A percentile compares a stretch with the other conserved stretches of the same genome.
Conservation (phyloP, 2,888 invertebrate species). For the Lepidochrysops patricia region DNA sequence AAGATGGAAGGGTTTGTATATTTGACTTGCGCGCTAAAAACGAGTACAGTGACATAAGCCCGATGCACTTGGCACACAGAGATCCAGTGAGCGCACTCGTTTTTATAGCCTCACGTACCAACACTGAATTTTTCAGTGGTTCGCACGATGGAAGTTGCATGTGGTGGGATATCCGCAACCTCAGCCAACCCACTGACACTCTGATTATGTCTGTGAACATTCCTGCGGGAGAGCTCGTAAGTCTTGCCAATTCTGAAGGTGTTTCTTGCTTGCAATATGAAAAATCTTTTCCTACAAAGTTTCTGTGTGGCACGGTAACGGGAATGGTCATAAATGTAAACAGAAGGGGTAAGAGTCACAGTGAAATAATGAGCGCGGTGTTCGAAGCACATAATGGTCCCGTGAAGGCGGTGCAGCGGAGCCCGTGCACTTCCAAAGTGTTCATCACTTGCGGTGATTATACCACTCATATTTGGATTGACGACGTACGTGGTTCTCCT, state of each 20-base stretch:
- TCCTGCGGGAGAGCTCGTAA: conserved; percentile 56
- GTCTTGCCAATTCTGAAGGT: conserved; percentile 69
- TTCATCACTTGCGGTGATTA: conserved; percentile 80
- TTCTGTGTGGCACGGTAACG: conserved; percentile 48
- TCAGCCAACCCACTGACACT: conserved; percentile 71
- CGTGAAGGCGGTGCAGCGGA: conserved; percentile 76
- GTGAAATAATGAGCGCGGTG: conserved; percentile 74
- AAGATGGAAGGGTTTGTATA: conserved; percentile 45
- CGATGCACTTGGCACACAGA: conserved; percentile 40
- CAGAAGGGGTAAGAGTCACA: conserved; percentile 77
- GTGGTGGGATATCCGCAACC: conserved; percentile 80
- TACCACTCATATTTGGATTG: conserved; percentile 78
- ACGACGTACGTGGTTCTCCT: conserved; percentile 69
- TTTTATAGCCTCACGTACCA: conserved; percentile 73
- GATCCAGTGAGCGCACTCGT: conserved; percentile 71
- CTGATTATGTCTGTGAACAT: conserved; percentile 73
- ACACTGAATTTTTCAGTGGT: conserved; percentile 75
- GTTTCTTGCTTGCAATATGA: conserved; percentile 79
- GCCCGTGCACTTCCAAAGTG: conserved; percentile 78
- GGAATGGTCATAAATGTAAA: conserved; percentile 74
- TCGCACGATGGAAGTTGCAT: conserved; percentile 76
- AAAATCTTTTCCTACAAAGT: conserved; percentile 77
- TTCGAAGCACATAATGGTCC: conserved; percentile 73
- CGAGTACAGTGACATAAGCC: conserved; percentile 80
- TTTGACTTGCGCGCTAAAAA: conserved; percentile 86